Percentiles rank a stretch among this genome's conserved stretches.
phyloP scores from a whole-genome alignment of 2,888 invertebrate genomes.

The Lathronympha strigana region DNA sequence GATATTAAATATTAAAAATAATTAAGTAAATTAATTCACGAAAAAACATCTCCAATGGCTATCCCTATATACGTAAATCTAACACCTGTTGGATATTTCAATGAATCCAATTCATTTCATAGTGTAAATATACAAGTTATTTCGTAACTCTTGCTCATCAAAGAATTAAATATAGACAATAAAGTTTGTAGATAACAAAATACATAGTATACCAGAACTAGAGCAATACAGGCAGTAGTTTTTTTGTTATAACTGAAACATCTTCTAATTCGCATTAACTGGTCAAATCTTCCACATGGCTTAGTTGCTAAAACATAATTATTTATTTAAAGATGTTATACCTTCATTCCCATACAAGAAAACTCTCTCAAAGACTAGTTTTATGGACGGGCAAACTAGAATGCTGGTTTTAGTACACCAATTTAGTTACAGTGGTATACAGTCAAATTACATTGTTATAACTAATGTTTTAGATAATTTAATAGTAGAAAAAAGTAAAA shows the following conservation, averaged over 20 bases:
- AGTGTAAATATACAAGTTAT: neutral
- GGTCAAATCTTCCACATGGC: neutral
- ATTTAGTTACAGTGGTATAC: neutral
- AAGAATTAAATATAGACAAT: neutral
- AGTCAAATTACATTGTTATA: neutral
- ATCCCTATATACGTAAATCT: no score
- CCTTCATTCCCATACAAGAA: neutral
- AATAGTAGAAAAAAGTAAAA: slow-evolving; percentile 31
- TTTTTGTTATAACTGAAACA: neutral
- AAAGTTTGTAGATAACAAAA: neutral
- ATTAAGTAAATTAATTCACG: neutral
- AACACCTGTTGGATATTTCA: neutral
- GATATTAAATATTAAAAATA: neutral
- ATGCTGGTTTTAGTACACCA: slow-evolving; percentile 1
- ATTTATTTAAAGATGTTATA: neutral
- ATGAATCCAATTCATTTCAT: neutral
- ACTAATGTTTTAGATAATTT: neutral
- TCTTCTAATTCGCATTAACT: neutral
- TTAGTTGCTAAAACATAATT: no score
- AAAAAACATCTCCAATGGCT: neutral
- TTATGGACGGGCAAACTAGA: slow-evolving; percentile 23
- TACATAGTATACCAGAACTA: neutral
- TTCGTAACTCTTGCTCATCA: neutral
- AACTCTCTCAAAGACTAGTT: slow-evolving; percentile 5
- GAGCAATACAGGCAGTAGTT: neutral